A percentile compares a stretch with the other conserved stretches of the same genome.
These are phyloP conservation scores for Takifugu rubripes DNA, from an alignment of 2,797 vertebrate species.

Conservation along the genomic window DNA sequence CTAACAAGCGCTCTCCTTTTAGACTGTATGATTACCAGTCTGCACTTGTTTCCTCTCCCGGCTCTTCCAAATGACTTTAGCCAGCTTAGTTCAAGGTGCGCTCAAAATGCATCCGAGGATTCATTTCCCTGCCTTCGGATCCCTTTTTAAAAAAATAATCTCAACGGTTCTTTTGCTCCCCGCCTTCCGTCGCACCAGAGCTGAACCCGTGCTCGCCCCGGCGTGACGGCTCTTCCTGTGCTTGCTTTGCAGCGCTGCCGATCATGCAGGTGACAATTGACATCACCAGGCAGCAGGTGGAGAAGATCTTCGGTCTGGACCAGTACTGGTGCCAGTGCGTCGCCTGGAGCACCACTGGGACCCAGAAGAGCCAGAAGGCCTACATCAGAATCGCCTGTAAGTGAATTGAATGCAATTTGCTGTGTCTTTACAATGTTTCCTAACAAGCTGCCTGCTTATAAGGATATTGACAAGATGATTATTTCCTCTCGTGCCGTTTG, in stretches of 20 bases:
- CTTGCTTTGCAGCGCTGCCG: conserved; percentile 80
- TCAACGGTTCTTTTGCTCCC: conserved; percentile 19
- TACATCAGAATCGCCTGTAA: conserved; percentile 95
- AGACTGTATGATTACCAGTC: conserved; percentile 59
- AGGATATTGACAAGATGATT: conserved; percentile 6
- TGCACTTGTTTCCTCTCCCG: conserved; percentile 51
- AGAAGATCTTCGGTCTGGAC: conserved; percentile 96
- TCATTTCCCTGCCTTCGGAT: conserved; percentile 32
- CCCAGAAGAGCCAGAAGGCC: conserved; percentile 97
- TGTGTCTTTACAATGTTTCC: conserved; percentile 15
- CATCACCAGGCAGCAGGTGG: conserved; percentile 97
- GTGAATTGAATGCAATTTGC: conserved; percentile 57
- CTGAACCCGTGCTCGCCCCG: not conserved
- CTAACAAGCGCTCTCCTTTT: conserved; percentile 69
- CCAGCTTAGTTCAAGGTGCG: conserved; percentile 42
- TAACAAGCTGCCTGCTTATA: conserved; percentile 28
- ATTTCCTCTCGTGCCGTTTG: conserved; percentile 21
- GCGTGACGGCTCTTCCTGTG: conserved; percentile 17
- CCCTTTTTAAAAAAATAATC: conserved; percentile 8
- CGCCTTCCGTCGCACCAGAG: conserved; percentile 2
- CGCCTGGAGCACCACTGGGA: conserved; percentile 97
- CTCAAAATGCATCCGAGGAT: conserved; percentile 48
- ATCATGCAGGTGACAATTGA: conserved; percentile 95
- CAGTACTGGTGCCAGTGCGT: conserved; percentile 99
- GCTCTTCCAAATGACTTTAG: conserved; percentile 45